Base-by-base conservation (phyloP, 2,797 vertebrate species). In the Melanotaenia parkinsoni region DNA sequence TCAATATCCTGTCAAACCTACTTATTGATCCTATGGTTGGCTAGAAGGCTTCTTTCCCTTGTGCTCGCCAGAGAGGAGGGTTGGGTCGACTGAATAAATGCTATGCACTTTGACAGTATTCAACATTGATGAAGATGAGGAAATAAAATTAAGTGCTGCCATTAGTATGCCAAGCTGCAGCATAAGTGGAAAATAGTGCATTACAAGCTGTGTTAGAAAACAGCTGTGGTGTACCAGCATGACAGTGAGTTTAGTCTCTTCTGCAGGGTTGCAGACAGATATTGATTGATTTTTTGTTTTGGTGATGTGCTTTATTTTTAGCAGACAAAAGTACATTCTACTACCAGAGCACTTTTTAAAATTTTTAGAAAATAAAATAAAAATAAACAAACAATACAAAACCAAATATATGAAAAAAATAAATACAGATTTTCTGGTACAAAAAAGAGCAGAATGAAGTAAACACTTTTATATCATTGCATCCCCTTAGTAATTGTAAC, bases 191-290 rank as follows among this genome's bases (percentile, higher is more conserved):
- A 28, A 75, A 61, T 56, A 63, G 64, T 76, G 63, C 72, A 72
- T 65, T 66, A 53, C 30, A 68, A 67, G 63, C 53, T 63, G 70
- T 40, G 50, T 47, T 54, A 57, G 70, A 73, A 43, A 82, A 64
- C 70, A 73, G 60, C 67, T 74, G 63, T 70, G 63, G 67, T 78
- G 63, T 67, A 79, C 67, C 64, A 43, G 58, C 72, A 80, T 67
- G 43, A 83, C 66, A 76, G 71, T 13, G 72, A 72, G 76, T 58
- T 79, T 30, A 67, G 82, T 22, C 72, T 85, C 74, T 86, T 82
- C 75, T 50, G 58, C 66, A 66, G 72, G 69, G 65, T 73, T 63
- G 51, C 38, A 64, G 50, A 45, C 54, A 65, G 63, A 59, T 61
- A 37, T 33, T 33, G 32, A 33, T 33, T 33, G 32, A 30, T 30